Evolutionary conservation across 2,888 invertebrate genomes (phyloP).

Genomic region (Mactromeris polynyma): DNA sequence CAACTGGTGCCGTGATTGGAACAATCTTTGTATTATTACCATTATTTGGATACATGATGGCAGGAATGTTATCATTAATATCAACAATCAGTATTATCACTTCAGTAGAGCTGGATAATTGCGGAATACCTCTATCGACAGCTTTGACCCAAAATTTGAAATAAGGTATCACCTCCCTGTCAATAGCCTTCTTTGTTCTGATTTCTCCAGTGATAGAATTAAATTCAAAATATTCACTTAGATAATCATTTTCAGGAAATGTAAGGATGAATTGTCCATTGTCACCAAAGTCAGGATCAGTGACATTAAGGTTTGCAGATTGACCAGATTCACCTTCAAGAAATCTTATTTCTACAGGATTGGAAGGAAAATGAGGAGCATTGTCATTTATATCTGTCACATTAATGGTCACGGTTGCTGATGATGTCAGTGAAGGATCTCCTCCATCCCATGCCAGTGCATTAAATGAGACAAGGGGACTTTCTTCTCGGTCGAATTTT

Average conservation of each 20-base stretch:
- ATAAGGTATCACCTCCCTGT: conserved; percentile 94
- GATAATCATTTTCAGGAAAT: conserved; percentile 83
- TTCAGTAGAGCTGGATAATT: conserved; percentile 94
- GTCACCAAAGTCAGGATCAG: conserved; percentile 96
- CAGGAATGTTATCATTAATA: conserved; percentile 97
- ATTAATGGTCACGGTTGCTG: conserved; percentile 90
- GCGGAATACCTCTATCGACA: conserved; percentile 90
- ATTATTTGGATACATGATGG: conserved; percentile 80
- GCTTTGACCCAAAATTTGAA: conserved; percentile 96
- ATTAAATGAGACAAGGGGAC: conserved; percentile 96
- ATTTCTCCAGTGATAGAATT: conserved; percentile 94
- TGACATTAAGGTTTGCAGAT: conserved; percentile 95
- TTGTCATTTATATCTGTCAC: conserved; percentile 98
- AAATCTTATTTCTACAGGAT: conserved; percentile 95
- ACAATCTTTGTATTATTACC: conserved; percentile 80
- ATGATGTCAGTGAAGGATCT: conserved; percentile 92
- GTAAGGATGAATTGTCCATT: conserved; percentile 91
- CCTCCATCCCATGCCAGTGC: conserved; percentile 93
- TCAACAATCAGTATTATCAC: conserved; percentile 98
- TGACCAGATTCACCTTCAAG: conserved; percentile 96
- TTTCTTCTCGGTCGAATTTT: conserved; percentile 93
- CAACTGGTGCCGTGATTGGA: conserved; percentile 75
- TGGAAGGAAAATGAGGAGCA: conserved; percentile 96
- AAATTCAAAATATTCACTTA: conserved; percentile 88
- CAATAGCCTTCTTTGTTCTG: conserved; percentile 93